These are phyloP conservation scores for Panorpa germanica DNA, from an alignment of 2,888 invertebrate species.

Conservation along the genomic window DNA sequence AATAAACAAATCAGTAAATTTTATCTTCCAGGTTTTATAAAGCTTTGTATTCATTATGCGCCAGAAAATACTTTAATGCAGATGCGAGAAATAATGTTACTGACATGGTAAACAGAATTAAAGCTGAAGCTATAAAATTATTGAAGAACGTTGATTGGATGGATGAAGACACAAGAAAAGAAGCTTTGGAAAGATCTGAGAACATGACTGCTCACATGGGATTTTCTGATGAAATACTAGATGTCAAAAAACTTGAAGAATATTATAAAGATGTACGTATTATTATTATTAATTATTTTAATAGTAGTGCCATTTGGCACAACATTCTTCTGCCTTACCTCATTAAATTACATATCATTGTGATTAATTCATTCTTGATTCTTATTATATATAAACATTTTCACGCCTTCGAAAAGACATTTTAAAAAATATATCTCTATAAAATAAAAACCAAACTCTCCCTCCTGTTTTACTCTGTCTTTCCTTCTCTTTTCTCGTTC, in stretches of 20 bases:
- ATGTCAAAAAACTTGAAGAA: constrained; percentile 58
- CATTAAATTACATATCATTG: too few species aligned
- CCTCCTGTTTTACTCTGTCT: too few species aligned
- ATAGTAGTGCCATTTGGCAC: too few species aligned
- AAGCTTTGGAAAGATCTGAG: constrained; percentile 61
- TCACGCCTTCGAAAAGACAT: too few species aligned
- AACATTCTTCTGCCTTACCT: too few species aligned
- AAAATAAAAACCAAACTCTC: too few species aligned
- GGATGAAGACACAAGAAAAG: constrained; percentile 62
- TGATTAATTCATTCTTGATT: too few species aligned
- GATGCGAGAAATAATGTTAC: constrained; percentile 65
- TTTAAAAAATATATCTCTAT: too few species aligned
- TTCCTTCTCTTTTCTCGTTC: too few species aligned
- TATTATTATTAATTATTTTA: too few species aligned
- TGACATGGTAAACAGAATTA: constrained; percentile 77
- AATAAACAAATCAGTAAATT: constrained; percentile 6
- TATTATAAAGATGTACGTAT: constrained; percentile 63
- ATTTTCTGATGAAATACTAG: constrained; percentile 76
- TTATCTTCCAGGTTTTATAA: constrained; percentile 32
- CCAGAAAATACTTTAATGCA: constrained; percentile 72
- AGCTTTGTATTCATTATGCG: constrained; percentile 65
- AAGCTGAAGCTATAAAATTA: constrained; percentile 63
- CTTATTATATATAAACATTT: too few species aligned
- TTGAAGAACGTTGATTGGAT: constrained; percentile 76
- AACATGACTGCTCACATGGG: constrained; percentile 81